phyloP scores from a whole-genome alignment of 2,888 invertebrate species.

The Archips xylosteana region DNA sequence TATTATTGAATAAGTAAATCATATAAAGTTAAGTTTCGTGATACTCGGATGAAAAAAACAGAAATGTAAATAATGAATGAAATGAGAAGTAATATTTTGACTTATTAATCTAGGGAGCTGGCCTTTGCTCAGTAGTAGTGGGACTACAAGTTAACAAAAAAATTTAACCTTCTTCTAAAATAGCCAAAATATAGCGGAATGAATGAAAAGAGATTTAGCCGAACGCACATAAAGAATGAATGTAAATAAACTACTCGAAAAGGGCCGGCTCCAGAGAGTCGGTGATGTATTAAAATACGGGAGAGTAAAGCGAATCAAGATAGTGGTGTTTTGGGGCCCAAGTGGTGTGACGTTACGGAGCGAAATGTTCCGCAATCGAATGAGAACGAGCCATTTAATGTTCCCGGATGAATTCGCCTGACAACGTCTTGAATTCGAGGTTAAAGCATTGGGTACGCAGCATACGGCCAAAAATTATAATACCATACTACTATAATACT shows the following conservation, averaged over 20 bases:
- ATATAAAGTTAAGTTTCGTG: too few relatives aligned
- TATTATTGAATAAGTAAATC: too few relatives aligned
- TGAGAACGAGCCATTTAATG: slow-evolving; percentile 20
- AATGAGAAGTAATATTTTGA: too few relatives aligned
- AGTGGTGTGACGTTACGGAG: slow-evolving; percentile 11
- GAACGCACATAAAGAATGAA: slow-evolving; percentile 33
- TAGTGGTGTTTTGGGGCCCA: slow-evolving; percentile 35
- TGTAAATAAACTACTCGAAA: slow-evolving; percentile 39
- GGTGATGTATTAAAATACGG: slow-evolving; percentile 40
- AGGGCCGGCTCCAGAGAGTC: slow-evolving; percentile 28
- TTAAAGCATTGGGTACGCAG: too few relatives aligned
- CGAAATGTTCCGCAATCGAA: slow-evolving; percentile 27
- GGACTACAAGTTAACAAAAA: too few relatives aligned
- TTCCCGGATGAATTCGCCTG: background rate
- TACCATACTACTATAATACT: too few relatives aligned
- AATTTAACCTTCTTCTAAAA: too few relatives aligned
- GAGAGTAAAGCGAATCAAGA: slow-evolving; percentile 33
- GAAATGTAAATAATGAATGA: too few relatives aligned
- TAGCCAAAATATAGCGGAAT: background rate
- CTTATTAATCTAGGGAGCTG: too few relatives aligned
- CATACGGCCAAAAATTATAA: too few relatives aligned
- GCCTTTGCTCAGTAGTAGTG: too few relatives aligned
- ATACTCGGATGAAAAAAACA: too few relatives aligned
- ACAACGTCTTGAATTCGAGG: background rate
- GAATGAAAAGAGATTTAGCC: slow-evolving; percentile 21